Base-by-base conservation (phyloP, 2,888 invertebrate genomes). In the Galerucella pusilla region DNA sequence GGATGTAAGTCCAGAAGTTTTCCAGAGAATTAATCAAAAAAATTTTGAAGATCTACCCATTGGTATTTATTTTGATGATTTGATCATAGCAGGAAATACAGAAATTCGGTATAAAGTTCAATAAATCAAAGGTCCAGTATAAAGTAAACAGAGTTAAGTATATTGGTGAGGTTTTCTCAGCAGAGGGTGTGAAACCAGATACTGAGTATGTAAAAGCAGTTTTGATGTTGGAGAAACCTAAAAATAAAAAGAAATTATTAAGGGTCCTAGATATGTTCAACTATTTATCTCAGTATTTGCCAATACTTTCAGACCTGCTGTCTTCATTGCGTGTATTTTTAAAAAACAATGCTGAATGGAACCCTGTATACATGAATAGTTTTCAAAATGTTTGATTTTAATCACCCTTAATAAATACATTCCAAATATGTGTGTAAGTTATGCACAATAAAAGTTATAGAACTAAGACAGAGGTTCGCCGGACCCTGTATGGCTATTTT, bases 211-310 rank as follows among this genome's bases (percentile, higher is more conserved):
- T 79, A 59, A 68, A 75, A 76, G 76, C 78, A 52, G 78, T 80
- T 20, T 49, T 68, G 64, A 63, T 63, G 57, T 6, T 83, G 52
- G 69, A 75, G 42, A 61, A 69, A 14, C 81, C 82, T 20, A 71
- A 81, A 63, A 77, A 80, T 77, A 79, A 81, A 79, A 82, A 82
- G 76, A 74, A 82, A 52, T 52, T 83, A n/a, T 74, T 81, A 73
- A 80, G 73, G 46, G 71, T 83, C 25, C 75, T 84, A 60, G 84
- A 82, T 7, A 83, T 84, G 81, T 11, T 80, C n/a, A 82, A 81
- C 74, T 82, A 81, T 74, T 74, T 82, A 69, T 74, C 72, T 49
- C 79, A 77, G 74, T 81, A 78, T 61, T 75, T 81, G 68, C 78
- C 79, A n/a, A 75, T 71, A 68, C 67, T 81, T 35, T 78, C 78